phyloP scores from a whole-genome alignment of 2,888 invertebrate genomes.

The Aspidiotus rigidus region DNA sequence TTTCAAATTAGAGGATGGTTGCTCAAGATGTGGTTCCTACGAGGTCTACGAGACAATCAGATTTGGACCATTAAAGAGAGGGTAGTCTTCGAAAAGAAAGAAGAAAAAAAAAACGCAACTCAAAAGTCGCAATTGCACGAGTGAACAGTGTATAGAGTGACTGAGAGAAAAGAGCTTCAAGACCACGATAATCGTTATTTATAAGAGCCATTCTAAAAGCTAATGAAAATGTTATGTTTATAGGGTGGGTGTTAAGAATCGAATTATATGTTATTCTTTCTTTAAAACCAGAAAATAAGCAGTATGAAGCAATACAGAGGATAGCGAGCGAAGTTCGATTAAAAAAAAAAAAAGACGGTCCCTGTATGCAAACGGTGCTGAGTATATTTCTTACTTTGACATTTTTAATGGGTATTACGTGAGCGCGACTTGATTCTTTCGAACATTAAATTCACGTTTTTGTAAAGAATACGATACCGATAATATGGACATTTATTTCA shows the following conservation, averaged over 20 bases:
- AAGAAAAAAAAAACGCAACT: background rate
- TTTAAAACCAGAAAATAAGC: background rate
- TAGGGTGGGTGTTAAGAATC: conserved; percentile 20
- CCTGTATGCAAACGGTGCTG: conserved; percentile 22
- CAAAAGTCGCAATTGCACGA: conserved; percentile 1
- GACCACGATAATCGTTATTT: conserved; percentile 23
- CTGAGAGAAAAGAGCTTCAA: conserved; percentile 1
- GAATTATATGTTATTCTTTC: conserved; percentile 15
- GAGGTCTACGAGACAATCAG: conserved; percentile 13
- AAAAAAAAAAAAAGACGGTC: conserved; percentile 1
- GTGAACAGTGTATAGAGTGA: background rate
- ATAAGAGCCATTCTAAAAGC: conserved; percentile 23
- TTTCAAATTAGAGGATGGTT: background rate
- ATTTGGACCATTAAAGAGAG: conserved; percentile 11
- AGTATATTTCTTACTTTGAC: conserved; percentile 25
- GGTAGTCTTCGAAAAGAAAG: background rate
- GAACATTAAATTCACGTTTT: conserved; percentile 22
- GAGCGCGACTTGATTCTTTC: conserved; percentile 10
- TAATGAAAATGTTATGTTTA: conserved; percentile 23
- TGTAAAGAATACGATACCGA: background rate
- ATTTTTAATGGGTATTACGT: conserved; percentile 23
- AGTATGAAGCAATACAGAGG: background rate
- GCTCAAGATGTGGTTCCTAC: background rate
- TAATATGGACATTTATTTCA: no score
- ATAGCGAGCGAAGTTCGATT: background rate